Evolutionary conservation across 1,140 invertebrate genomes (phyloP).

Genomic region (Ceratoteleas bidentatus): DNA sequence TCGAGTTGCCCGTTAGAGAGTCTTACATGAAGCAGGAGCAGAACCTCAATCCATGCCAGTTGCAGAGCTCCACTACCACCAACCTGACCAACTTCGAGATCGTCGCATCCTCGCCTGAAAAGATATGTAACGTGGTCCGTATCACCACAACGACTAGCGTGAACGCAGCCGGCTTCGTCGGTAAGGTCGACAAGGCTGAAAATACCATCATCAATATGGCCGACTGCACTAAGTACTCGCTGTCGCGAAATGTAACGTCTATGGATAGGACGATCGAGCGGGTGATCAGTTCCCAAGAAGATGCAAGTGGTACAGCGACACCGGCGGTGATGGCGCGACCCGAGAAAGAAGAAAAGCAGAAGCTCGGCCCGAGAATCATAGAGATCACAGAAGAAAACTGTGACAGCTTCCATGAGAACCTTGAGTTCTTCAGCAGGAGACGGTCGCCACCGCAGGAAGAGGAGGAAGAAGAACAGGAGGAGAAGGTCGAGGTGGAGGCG

Average conservation of each 20-base stretch:
- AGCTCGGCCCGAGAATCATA: constrained; percentile 70
- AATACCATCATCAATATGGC: constrained; percentile 73
- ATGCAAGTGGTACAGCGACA: constrained; percentile 14
- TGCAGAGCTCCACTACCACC: constrained; percentile 61
- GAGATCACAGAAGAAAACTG: constrained; percentile 79
- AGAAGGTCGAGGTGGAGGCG: constrained; percentile 35
- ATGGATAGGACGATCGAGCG: constrained; percentile 74
- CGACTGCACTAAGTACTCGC: constrained; percentile 71
- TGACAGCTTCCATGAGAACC: constrained; percentile 78
- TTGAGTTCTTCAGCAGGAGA: constrained; percentile 76
- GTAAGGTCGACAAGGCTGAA: constrained; percentile 74
- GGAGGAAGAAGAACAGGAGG: constrained; percentile 24
- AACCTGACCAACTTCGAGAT: constrained; percentile 72
- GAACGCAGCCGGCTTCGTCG: constrained; percentile 71
- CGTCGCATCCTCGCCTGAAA: constrained; percentile 72
- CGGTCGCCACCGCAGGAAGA: constrained; percentile 23
- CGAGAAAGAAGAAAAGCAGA: constrained; percentile 66
- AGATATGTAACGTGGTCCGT: constrained; percentile 72
- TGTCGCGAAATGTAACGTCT: constrained; percentile 70
- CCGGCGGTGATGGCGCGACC: neutral
- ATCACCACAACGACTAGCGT: constrained; percentile 73
- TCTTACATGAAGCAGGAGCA: constrained; percentile 76
- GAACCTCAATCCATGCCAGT: constrained; percentile 70
- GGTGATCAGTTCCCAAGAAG: constrained; percentile 70
- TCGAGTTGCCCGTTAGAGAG: constrained; percentile 66